Conservation (phyloP, 1,140 invertebrate species). For the Calephelis virginiensis region DNA sequence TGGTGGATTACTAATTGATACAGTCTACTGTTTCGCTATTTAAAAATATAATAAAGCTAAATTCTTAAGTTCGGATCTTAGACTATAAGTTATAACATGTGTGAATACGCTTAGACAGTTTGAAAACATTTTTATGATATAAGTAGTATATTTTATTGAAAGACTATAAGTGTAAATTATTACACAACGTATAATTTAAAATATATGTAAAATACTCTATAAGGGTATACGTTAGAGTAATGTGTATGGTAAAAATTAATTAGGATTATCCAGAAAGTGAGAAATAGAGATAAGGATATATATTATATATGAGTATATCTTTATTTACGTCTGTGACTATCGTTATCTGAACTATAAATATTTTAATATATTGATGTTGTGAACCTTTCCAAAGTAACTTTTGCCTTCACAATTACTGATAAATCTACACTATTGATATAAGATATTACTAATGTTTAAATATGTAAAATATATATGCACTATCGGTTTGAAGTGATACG, state of each 20-base stretch:
- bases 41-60: no score
- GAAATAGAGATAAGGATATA: constrained; percentile 50
- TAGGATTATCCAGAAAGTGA: constrained; percentile 64
- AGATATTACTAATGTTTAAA: constrained; percentile 29
- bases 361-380: constrained; percentile 47
- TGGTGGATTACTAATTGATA: no score
- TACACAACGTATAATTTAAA: constrained; percentile 4
- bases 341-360: constrained; percentile 20
- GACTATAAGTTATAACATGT: neutral
- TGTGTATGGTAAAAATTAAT: constrained; percentile 14
- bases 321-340: constrained; percentile 1
- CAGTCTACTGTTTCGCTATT: no score
- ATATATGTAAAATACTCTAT: constrained; percentile 14
- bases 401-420: constrained; percentile 46
- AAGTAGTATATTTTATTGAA: neutral
- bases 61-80: no score
- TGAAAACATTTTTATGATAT: neutral
- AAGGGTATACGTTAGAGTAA: constrained; percentile 17
- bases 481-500: neutral
- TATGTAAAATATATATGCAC: constrained; percentile 23
- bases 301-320: neutral
- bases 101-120: neutral
- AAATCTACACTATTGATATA: constrained; percentile 21
- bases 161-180: constrained; percentile 2
- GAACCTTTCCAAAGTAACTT: constrained; percentile 46